Percentiles rank a stretch among this genome's conserved stretches.
These are phyloP conservation scores for Tyto alba DNA, from an alignment of 2,113 vertebrate species.

Conservation along the genomic window DNA sequence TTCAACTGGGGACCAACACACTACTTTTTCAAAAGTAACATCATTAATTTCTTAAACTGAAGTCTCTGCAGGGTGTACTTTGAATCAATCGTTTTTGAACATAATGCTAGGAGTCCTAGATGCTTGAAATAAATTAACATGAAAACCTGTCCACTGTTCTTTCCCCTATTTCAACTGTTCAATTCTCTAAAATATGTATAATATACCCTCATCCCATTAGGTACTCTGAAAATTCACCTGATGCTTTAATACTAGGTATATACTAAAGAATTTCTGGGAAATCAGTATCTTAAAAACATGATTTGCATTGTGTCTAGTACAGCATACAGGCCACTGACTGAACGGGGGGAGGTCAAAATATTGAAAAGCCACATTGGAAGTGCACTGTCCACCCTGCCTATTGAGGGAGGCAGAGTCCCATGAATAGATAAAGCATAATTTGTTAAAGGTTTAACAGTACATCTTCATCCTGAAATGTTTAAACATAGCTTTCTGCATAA, in stretches of 20 bases:
- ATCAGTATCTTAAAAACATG: not conserved
- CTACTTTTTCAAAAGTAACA: not conserved
- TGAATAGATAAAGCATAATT: not conserved
- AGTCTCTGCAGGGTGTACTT: not conserved
- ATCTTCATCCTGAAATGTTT: not conserved
- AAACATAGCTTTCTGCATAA: not conserved
- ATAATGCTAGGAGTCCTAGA: not conserved
- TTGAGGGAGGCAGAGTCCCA: not conserved
- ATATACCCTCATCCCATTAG: not conserved
- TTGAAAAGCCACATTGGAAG: not conserved
- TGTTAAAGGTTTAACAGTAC: not conserved
- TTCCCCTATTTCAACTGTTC: not conserved
- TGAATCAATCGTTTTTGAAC: not conserved
- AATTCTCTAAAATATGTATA: not conserved
- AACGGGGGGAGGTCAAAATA: not conserved
- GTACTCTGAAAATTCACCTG: not conserved
- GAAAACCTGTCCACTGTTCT: not conserved
- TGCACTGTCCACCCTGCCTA: not conserved
- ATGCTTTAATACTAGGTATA: not conserved
- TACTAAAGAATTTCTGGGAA: not conserved
- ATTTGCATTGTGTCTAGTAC: not conserved
- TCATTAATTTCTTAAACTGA: not conserved
- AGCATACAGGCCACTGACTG: not conserved
- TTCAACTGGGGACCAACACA: not conserved
- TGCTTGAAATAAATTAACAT: not conserved